These are phyloP conservation scores for Enteromius fasciolatus DNA, from an alignment of 2,797 vertebrate genomes.

Conservation along the genomic window DNA sequence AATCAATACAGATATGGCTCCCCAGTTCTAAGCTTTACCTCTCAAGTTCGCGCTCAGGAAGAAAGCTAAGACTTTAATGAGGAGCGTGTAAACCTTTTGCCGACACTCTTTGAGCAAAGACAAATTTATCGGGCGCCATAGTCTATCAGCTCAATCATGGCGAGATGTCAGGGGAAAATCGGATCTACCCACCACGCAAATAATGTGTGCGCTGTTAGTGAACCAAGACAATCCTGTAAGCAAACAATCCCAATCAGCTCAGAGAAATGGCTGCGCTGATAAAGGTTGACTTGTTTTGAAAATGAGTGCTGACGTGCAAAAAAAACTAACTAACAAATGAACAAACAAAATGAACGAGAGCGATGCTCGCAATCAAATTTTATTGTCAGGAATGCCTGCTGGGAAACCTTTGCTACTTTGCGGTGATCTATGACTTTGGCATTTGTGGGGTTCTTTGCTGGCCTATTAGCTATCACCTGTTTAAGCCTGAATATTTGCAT, in stretches of 20 bases:
- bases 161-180: slow-evolving; percentile 45
- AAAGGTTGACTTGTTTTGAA: slow-evolving; percentile 47
- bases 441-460: slow-evolving; percentile 9
- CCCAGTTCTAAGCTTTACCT: slow-evolving; percentile 67
- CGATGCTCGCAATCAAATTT: background rate
- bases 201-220: slow-evolving; percentile 23
- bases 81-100: slow-evolving; percentile 55
- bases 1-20: slow-evolving; percentile 77
- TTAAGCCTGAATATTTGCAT: slow-evolving; percentile 5
- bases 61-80: slow-evolving; percentile 66
- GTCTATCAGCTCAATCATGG: slow-evolving; percentile 47
- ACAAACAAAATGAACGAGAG: slow-evolving; percentile 9
- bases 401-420: slow-evolving; percentile 13
- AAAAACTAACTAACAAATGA: slow-evolving; percentile 19
- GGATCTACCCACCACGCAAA: slow-evolving; percentile 33
- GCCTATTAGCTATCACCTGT: slow-evolving; percentile 21
- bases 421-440: slow-evolving; percentile 34
- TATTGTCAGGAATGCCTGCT: slow-evolving; percentile 11
- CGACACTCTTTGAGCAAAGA: slow-evolving; percentile 48
- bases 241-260: slow-evolving; percentile 38
- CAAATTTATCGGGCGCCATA: slow-evolving; percentile 48
- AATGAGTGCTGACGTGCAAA: slow-evolving; percentile 38
- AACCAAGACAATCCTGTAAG: slow-evolving; percentile 40
- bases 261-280: slow-evolving; percentile 37
- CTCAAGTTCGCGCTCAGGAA: slow-evolving; percentile 66